Evolutionary conservation across 2,888 invertebrate species (phyloP), one percentile per base, ranked within the genome.

Genomic region (Odontocerum albicorne): DNA sequence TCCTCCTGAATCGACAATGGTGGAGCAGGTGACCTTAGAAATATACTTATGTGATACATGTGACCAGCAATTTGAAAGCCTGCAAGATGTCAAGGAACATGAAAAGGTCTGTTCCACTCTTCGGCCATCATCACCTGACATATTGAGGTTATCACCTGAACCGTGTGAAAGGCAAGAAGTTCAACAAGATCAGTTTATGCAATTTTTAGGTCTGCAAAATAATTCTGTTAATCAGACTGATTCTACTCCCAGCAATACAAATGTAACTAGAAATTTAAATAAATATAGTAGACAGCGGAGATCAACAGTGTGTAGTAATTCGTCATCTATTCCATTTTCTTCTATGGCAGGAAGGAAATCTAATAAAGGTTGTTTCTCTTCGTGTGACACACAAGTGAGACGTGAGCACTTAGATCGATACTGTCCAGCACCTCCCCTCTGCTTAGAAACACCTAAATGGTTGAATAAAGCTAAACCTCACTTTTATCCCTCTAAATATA

Each of bases 41-140:
- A 87, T 88, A 64, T 88, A 86, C 70, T 73, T 88, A 43, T 88
- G 88, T 70, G 88, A 88, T 66, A 84, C 83, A 66, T 88, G 88
- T 69, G 88, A 88, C 70, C 86, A 85, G 55, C 87, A 87, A 69
- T 82, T 88, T 67, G 81, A 85, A 60, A 76, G 75, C 61, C 65
- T 71, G 49, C 72, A 74, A 33, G 63, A 69, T 43, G 63, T 77
- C 35, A 69, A 66, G 64, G 70, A 68, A 1, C 78, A 78, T 62
- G 78, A 78, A 67, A 72, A 74, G 67, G 71, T 76, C 40, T 78
- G 78, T 63, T 67, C 53, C 2, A 71, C 31, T 61, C n/a, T n/a
- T n/a, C 68, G 8, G 67, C 36, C 50, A 2, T 7, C 38, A 13
- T 43, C 51, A 7, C 52, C 46, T 1, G 57, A 51, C 2, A 3